Evolutionary conservation across 1,140 invertebrate species (phyloP), one percentile per base, ranked within the genome.

Genomic region (Venturia canescens): DNA sequence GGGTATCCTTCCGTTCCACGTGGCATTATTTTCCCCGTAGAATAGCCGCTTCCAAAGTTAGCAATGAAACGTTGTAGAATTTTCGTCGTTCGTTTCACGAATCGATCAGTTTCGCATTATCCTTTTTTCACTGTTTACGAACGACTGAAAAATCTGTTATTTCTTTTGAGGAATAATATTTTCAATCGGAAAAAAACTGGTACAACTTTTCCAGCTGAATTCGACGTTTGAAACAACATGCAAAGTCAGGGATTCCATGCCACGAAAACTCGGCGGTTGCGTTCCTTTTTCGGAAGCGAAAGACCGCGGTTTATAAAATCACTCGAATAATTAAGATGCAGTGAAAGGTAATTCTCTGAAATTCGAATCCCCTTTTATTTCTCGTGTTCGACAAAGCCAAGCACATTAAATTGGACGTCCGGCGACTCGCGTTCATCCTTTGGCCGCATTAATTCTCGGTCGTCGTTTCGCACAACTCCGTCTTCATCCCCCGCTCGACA

Each of bases 281-380:
- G n/a, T 23, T 60, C 57, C 57, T 60, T 23, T 7, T 60, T n/a
- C n/a, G 16, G 57, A 60, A 60, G 57, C n/a, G 57, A 23, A 60
- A 21, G 16, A 60, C 57, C 9, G n/a, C n/a, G 21, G 89, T 88
- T 90, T 90, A 89, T 87, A 85, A 86, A 91, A 91, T 91, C 90
- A 91, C 90, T 91, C 90, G 91, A 91, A 91, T 90, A 89, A 91
- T 91, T 91, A 91, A 91, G 90, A 88, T 9, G 18, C 6, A 6
- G 53, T 3, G 89, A 91, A 90, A 91, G 90, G 90, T 60, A 60
- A 60, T 7, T 60, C 57, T 60, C n/a, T n/a, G 57, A 21, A 21
- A 60, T 21, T 60, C 57, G 57, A n/a, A 60, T 60, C 18, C 18
- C 57, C 57, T 23, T 60, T 60, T 60, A 16, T 9, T 60, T n/a